These are phyloP conservation scores for Calypte anna DNA, from an alignment of 2,113 vertebrate genomes.

Conservation along the genomic window DNA sequence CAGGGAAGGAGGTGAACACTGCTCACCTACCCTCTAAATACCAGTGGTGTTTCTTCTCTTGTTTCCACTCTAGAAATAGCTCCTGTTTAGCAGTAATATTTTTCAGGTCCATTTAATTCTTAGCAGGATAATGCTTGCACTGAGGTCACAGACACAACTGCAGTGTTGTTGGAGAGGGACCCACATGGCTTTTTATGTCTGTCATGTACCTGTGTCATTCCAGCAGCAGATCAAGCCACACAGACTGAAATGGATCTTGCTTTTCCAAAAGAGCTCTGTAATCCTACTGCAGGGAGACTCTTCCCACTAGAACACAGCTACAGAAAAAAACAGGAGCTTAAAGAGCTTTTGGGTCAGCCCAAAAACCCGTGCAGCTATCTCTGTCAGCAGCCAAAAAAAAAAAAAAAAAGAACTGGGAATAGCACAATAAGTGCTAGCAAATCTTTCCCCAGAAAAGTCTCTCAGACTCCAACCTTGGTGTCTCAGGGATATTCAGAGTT, in stretches of 20 bases:
- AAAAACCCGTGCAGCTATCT: background rate
- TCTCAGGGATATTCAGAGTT: background rate
- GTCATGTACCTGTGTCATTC: background rate
- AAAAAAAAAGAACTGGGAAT: background rate
- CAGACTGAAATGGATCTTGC: background rate
- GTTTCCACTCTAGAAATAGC: background rate
- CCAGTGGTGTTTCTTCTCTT: background rate
- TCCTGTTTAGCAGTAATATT: background rate
- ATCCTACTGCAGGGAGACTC: background rate
- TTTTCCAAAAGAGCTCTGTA: background rate
- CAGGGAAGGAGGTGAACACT: background rate
- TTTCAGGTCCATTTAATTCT: slow-evolving; percentile 47
- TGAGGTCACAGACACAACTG: slow-evolving; percentile 18
- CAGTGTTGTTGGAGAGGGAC: background rate
- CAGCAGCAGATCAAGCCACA: background rate
- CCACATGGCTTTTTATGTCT: background rate
- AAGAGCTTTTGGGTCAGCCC: background rate
- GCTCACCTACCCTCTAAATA: background rate
- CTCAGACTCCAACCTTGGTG: background rate
- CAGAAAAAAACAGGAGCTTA: background rate
- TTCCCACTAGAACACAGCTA: background rate
- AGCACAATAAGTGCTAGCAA: background rate
- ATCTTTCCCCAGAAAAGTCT: background rate
- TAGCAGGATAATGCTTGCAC: background rate
- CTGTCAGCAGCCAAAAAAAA: background rate